Base-by-base conservation (phyloP, 2,888 invertebrate species). In the Scelioninae gen. 2 region DNA sequence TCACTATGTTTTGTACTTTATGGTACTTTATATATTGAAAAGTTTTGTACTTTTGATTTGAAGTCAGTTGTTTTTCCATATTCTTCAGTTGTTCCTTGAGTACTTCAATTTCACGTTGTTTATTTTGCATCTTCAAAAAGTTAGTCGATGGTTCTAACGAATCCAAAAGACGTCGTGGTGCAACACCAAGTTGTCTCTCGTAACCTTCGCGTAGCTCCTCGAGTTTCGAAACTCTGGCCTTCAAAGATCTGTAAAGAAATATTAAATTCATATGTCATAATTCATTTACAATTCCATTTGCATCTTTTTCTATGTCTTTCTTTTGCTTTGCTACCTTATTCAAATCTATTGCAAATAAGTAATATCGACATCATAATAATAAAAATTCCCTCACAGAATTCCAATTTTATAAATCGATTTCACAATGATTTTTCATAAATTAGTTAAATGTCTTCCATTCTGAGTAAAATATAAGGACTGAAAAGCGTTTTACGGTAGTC, bases 211-310 rank as follows among this genome's bases (percentile, higher is more conserved):
- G 87, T 41, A 91, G 84, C 0, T 89, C 89, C 65, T 90, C 88
- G n/a, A 93, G 83, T 19, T 90, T 88, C 77, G 91, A 90, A 31
- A 93, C 91, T 86, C 93, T 93, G 0, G 90, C 90, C 72, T 91
- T 88, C 64, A 94, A 83, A 81, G 92, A 92, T 77, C 86, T 83
- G 76, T 19, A 52, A 52, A 7, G 1, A 45, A 10, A 13, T 46
- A 46, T 46, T 46, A 18, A 25, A 2, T 1, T 16, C 3, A 2
- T 6, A 1, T 2, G n/a, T n/a, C n/a, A n/a, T n/a, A n/a, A n/a
- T n/a, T n/a, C n/a, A n/a, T n/a, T n/a, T n/a, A n/a, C n/a, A n/a
- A n/a, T n/a, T n/a, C 9, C 3, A 31, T 31, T 31, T 18, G 13
- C 39, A 39, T 9, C 2, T 16, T 39, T 31, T 9, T 9, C 9